Conservation (phyloP, 2,797 vertebrate species). For the Harpagifer antarcticus region DNA sequence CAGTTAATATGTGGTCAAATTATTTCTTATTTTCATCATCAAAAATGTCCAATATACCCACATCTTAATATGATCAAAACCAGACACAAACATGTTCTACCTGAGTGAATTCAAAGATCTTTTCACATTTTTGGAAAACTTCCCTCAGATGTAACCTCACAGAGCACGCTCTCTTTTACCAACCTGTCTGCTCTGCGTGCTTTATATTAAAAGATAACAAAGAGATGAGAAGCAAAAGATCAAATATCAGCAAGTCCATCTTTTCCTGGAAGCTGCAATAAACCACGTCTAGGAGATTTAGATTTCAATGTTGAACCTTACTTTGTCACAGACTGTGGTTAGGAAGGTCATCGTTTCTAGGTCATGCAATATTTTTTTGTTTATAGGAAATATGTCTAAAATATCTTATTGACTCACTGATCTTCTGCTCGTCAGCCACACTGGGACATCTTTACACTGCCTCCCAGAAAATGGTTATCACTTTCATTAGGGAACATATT, state of each 20-base stretch:
- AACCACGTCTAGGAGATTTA: background rate
- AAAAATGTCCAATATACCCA: too few relatives aligned
- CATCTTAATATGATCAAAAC: too few relatives aligned
- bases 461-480: background rate
- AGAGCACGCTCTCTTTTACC: background rate
- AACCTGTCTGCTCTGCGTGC: background rate
- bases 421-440: background rate
- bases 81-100: background rate
- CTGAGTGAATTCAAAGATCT: background rate
- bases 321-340: background rate
- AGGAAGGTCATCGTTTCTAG: background rate
- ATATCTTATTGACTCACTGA: background rate
- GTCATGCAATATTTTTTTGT: constrained; percentile 5
- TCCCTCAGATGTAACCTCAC: background rate
- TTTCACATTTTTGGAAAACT: background rate
- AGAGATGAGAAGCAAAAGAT: constrained; percentile 8
- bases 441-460: background rate
- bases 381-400: constrained; percentile 6
- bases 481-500: too few relatives aligned
- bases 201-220: constrained; percentile 27
- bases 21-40: too few relatives aligned
- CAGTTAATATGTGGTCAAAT: too few relatives aligned
- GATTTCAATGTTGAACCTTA: constrained; percentile 5
- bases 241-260: background rate
- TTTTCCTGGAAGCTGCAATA: background rate